Base-by-base conservation (phyloP, 2,113 vertebrate species). In the Butastur rufipennis region DNA sequence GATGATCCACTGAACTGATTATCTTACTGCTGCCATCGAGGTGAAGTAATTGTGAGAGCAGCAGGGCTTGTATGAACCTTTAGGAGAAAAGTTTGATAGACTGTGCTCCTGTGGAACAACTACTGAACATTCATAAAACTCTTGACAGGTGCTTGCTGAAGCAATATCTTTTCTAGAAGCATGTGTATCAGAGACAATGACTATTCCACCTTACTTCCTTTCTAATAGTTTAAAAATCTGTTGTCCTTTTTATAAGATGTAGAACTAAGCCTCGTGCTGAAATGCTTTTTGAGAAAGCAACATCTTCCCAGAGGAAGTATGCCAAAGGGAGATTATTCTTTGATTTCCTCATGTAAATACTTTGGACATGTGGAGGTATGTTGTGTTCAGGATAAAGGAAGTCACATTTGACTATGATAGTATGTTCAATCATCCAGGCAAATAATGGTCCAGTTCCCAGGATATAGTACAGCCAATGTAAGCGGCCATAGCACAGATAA, bases 11-110 rank as follows among this genome's bases (percentile, higher is more conserved):
- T 75, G n/a, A 90, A 61, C 40, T 73, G 47, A 47, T 68, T 88
- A 78, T 94, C 98, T 97, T 94, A 93, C 96, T 95, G 95, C 79
- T 87, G 77, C 93, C 87, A 70, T 92, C 66, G 79, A 80, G 19
- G 11, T 62, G n/a, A 68, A 79, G 27, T 47, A 32, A 42, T 29
- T 86, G 34, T 85, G 40, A 61, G 66, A 71, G 22, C 14, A 81
- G 55, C 48, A 56, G 50, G 47, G 19, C 66, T 53, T 92, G 12
- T n/a, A 52, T 59, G 66, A 67, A 63, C 42, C 32, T 92, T 52
- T 45, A 80, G n/a, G 32, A 61, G 61, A 79, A 80, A 78, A 65
- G 10, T 55, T 75, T 91, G 52, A n/a, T 81, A 52, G 68, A 34
- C 72, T 70, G 12, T 70, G 12, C 47, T 73, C 21, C 78, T 84